These are phyloP conservation scores for Pitta sordida DNA, from an alignment of 2,113 vertebrate genomes.

Conservation along the genomic window DNA sequence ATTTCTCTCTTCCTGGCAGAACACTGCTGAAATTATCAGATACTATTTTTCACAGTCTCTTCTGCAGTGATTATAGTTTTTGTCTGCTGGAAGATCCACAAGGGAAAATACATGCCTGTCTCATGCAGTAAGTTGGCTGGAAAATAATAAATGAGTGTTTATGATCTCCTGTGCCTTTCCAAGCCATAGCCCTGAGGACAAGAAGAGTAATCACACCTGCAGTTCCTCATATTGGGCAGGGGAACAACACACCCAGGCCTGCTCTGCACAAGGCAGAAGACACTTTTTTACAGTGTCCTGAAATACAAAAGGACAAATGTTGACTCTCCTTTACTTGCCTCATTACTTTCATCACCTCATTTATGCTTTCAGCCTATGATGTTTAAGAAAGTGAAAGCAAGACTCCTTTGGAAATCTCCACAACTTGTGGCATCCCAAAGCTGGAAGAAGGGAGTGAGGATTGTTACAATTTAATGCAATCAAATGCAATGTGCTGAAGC, in stretches of 20 bases:
- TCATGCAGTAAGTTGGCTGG: not conserved
- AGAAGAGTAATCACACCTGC: not conserved
- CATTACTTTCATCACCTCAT: not conserved
- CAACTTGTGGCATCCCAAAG: not conserved
- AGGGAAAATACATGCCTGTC: not conserved
- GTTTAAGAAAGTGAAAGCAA: not conserved
- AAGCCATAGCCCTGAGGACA: not conserved
- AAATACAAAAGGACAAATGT: not conserved
- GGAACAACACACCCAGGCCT: not conserved
- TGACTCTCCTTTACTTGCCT: not conserved
- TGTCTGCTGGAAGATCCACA: not conserved
- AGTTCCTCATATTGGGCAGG: not conserved
- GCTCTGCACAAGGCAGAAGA: not conserved
- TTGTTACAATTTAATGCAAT: not conserved
- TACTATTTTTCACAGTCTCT: not conserved
- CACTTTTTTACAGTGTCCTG: not conserved
- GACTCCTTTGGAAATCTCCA: not conserved
- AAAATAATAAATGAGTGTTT: not conserved
- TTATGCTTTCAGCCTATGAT: not conserved
- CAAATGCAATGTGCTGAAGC: not conserved
- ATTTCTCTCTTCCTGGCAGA: not conserved
- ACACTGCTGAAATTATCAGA: not conserved
- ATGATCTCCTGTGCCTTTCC: not conserved
- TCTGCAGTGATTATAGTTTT: not conserved
- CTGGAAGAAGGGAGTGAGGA: not conserved